Base-by-base conservation (phyloP, 2,797 vertebrate genomes). In the Nothura maculosa region DNA sequence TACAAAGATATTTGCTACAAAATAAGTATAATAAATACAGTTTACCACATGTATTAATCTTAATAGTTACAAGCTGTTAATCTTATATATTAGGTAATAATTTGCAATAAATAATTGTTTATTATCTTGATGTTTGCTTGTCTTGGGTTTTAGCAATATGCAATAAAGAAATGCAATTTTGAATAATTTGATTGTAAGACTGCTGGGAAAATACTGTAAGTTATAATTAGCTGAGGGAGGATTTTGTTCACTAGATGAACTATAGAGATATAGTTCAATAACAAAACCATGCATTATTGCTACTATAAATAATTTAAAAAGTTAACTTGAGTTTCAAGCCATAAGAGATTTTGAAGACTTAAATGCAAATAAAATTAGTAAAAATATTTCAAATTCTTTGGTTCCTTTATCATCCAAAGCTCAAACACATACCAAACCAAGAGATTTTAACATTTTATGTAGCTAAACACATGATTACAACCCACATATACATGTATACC, bases 31-130 rank as follows among this genome's bases (percentile, higher is more conserved):
- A 99, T 99, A 99, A 99, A 99, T 98, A 98, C 98, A 98, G 97
- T 98, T 98, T 99, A 98, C 98, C 97, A 96, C 97, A 94, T 82
- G 97, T 97, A 98, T 99, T 99, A 99, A 99, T 99, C 99, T 98
- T 98, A 98, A 98, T 98, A 98, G 99, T 98, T 98, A 98, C 98
- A 99, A 98, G 99, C 98, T 99, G 99, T 99, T 99, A 99, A 99
- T 99, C 99, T 99, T 99, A 99, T 99, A 98, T 98, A 99, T 99
- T 99, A 98, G 99, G 98, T 98, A 98, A 99, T 99, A 99, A 99
- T 99, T 99, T 99, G 98, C 98, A 98, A 99, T 99, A 99, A 99
- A 99, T 99, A 99, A 99, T 98, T 99, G 98, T 99, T 99, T 99
- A 99, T 99, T 99, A 99, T 98, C 98, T 97, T 96, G 98, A 98